Base-by-base conservation (phyloP, 2,888 invertebrate genomes). In the Hypercompe scribonia region DNA sequence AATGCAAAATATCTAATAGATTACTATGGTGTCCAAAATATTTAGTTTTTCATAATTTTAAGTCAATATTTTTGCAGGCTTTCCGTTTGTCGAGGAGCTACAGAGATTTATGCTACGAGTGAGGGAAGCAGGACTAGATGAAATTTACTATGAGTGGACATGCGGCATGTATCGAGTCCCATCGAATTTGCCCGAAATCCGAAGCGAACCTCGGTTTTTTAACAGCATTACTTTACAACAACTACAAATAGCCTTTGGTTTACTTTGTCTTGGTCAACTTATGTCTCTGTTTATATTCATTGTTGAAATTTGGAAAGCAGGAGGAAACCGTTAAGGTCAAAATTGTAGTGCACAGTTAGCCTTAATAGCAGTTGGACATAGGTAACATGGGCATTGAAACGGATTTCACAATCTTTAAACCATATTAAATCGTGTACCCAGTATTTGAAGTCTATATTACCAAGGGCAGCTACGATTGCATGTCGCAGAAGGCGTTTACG, bases 91-190 rank as follows among this genome's bases (percentile, higher is more conserved):
- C 34, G 78, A 86, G 15, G 81, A 88, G 11, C 70, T 92, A 5
- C 78, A 79, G 58, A 4, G 70, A 7, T 84, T 90, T 66, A 83
- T 90, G 75, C 84, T 87, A 77, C 88, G 84, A 0, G 70, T 91
- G 0, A 71, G 84, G 13, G 90, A 91, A 83, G 87, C 91, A 0
- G 92, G 92, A 0, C 75, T 92, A 2, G 89, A 92, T 0, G 50
- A 75, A 0, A 83, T 77, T 63, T 92, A 92, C 81, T 89, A 92
- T 78, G 80, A 74, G 5, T 91, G 90, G 92, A 90, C 92, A 0
- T 80, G 84, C 5, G 78, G 82, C 46, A 83, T 87, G 13, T 80
- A 89, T 4, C 77, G 80, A 3, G 72, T 89, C 4, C 72, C 83
- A 1, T 78, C 80, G 24, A 18, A 46, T 0, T 71, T 77, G 21